A percentile compares a stretch with the other conserved stretches of the same genome.
These are phyloP conservation scores for Leptopilina clavipes DNA, from an alignment of 1,140 invertebrate genomes.

Conservation along the genomic window DNA sequence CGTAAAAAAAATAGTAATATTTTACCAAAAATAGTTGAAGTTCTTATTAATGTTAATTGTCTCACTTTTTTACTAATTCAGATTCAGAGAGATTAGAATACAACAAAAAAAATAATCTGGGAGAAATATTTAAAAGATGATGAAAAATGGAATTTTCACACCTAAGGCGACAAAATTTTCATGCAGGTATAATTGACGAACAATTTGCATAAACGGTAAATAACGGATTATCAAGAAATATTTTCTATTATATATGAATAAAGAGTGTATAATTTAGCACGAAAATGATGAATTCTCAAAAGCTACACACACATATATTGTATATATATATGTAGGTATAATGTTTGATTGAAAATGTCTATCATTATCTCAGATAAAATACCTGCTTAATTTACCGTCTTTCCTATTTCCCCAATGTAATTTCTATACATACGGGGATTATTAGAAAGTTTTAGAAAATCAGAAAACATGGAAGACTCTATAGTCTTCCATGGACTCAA, in stretches of 20 bases:
- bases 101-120: no score
- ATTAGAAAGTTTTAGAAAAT: constrained; percentile 21
- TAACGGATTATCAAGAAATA: neutral
- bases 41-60: no score
- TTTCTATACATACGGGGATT: neutral
- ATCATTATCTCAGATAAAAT: constrained; percentile 18
- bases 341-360: constrained; percentile 25
- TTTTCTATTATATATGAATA: neutral
- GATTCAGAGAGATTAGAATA: no score
- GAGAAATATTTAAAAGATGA: no score
- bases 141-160: no score
- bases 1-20: no score
- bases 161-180: neutral
- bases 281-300: neutral
- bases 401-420: constrained; percentile 7
- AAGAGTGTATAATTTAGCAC: neutral
- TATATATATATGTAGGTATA: neutral
- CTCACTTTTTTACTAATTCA: no score
- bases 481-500: neutral
- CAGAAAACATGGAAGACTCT: neutral
- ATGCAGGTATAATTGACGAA: no score
- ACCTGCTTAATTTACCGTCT: neutral
- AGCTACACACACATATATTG: no score
- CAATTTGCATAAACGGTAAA: neutral
- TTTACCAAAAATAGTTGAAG: no score